A percentile compares a stretch with the other conserved stretches of the same genome.
Evolutionary conservation across 1,140 invertebrate genomes (phyloP).

Genomic region (Nephotettix cincticeps): DNA sequence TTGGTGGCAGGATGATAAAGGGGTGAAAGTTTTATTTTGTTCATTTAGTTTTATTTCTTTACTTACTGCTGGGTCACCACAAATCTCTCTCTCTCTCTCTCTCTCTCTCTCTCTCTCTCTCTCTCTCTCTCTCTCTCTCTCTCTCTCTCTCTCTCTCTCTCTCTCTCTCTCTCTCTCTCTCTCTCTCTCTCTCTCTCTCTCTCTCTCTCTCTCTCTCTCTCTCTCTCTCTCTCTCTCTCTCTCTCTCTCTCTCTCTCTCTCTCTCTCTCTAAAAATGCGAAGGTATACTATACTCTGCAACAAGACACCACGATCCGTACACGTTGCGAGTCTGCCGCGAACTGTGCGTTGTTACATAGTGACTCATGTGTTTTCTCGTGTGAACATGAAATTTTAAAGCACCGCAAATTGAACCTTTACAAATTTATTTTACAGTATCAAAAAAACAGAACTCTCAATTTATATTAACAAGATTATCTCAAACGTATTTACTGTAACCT

Average conservation of each 20-base stretch:
- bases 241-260: slow-evolving; percentile 38
- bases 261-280: slow-evolving; percentile 26
- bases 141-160: slow-evolving; percentile 34
- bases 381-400: no score
- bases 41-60: slow-evolving; percentile 14
- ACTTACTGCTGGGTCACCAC: no score
- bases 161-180: slow-evolving; percentile 37
- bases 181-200: slow-evolving; percentile 38
- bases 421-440: no score
- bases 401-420: no score
- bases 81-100: slow-evolving; percentile 36
- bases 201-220: slow-evolving; percentile 39
- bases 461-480: no score
- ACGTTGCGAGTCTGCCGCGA: no score
- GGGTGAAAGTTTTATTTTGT: no score
- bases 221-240: slow-evolving; percentile 40
- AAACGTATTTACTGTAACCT: no score
- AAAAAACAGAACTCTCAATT: no score
- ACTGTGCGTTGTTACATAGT: not conserved
- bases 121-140: slow-evolving; percentile 34
- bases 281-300: no score
- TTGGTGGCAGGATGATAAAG: no score
- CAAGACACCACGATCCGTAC: no score
- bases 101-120: slow-evolving; percentile 36
- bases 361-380: not conserved